A percentile compares a stretch with the other conserved stretches of the same genome.
These are phyloP conservation scores for Xiphias gladius DNA, from an alignment of 2,113 vertebrate species.

Conservation along the genomic window DNA sequence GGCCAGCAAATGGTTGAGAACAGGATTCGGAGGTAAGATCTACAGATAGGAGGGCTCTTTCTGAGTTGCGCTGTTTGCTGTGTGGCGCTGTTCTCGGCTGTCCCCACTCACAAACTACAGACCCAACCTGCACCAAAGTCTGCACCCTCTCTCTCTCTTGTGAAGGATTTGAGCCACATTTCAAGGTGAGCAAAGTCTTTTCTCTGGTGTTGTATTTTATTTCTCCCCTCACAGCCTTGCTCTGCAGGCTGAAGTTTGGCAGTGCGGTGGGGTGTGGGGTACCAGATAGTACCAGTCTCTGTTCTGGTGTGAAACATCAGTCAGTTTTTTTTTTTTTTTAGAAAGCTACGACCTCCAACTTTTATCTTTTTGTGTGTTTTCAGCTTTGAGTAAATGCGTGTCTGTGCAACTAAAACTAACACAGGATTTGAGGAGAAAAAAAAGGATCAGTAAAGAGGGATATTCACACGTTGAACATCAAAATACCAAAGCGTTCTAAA, in stretches of 20 bases:
- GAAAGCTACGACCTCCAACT: neutral
- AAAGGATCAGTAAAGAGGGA: neutral
- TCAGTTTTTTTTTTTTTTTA: no score
- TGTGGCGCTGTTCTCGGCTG: slow-evolving; percentile 19
- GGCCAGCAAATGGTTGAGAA: slow-evolving; percentile 30
- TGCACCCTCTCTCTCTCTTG: neutral
- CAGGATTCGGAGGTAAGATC: slow-evolving; percentile 28
- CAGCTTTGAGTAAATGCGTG: slow-evolving; percentile 3
- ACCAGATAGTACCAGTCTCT: neutral
- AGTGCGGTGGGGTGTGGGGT: no score
- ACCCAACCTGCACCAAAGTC: neutral
- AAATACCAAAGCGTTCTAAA: neutral
- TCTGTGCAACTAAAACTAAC: neutral
- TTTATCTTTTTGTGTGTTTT: neutral
- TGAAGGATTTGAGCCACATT: neutral
- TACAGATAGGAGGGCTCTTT: slow-evolving; percentile 52
- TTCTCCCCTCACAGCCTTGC: neutral
- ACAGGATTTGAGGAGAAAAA: neutral
- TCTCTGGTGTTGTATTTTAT: no score
- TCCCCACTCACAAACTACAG: slow-evolving; percentile 30
- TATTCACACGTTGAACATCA: neutral
- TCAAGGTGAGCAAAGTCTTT: slow-evolving; percentile 52
- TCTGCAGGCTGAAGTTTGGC: no score
- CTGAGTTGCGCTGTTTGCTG: slow-evolving; percentile 30
- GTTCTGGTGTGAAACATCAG: neutral